Base-by-base conservation (phyloP, 2,888 invertebrate genomes). In the Metellina segmentata region DNA sequence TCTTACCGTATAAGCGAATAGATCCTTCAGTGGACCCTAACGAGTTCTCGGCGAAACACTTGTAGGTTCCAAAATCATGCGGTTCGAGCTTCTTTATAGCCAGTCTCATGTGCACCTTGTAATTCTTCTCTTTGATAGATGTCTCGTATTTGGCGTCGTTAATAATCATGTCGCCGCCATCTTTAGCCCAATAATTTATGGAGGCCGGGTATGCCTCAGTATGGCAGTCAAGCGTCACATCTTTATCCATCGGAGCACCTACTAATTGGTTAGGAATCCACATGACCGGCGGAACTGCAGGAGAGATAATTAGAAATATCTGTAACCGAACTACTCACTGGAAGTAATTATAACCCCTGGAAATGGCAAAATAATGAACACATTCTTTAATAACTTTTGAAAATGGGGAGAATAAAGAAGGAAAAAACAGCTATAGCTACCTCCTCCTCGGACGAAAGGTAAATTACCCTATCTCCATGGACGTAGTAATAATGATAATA, bases 171-270 rank as follows among this genome's bases (percentile, higher is more conserved):
- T 94, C 94, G 34, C 94, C 93, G 81, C 93, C 93, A 49, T 94
- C 94, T 82, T 94, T 94, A 51, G 97, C 96, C 97, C 97, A 97
- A 95, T 97, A 97, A 95, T 98, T 98, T 92, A 98, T 96, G n/a
- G 98, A 98, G 52, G 97, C 97, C 4, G 98, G 98, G 95, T 98
- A 98, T 0, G 97, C 98, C 94, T 98, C 98, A 0, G 97, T 97
- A 94, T 97, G 96, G 94, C 98, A 98, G 94, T 97, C 97, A 93
- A 98, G 95, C 8, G 97, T 96, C 92, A 97, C 96, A 93, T 97
- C 96, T 91, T 97, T 96, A 48, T 97, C 97, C 91, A 97, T 96
- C 48, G 96, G 96, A 0, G 97, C 97, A 0, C 97, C 98, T 13
- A 98, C 97, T 93, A 98, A 95, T 95, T 97, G 97, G 95, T 97